Conservation (phyloP, 1,140 invertebrate species). For the Brachionus koreanus region DNA sequence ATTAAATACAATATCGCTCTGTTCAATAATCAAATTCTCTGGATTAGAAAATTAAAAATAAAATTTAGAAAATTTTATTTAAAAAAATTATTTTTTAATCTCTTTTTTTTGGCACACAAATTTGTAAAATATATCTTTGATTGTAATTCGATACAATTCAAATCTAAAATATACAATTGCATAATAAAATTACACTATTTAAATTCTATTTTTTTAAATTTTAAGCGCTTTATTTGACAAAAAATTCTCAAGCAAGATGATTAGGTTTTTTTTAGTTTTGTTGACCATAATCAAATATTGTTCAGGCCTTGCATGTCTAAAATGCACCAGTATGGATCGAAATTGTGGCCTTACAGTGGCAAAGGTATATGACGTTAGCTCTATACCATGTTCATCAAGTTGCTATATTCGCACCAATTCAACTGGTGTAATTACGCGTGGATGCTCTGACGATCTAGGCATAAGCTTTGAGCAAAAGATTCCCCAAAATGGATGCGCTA, state of each 20-base stretch:
- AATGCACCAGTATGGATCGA: background rate
- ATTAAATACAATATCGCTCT: background rate
- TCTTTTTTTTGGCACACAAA: background rate
- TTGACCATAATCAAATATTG: background rate
- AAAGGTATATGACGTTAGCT: background rate
- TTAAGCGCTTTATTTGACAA: background rate
- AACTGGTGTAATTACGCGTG: background rate
- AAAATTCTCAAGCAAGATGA: background rate
- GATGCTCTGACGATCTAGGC: background rate
- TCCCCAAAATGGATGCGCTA: constrained; percentile 5
- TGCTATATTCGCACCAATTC: constrained; percentile 18
- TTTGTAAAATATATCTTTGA: background rate
- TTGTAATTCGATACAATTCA: background rate
- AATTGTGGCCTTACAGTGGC: constrained; percentile 25
- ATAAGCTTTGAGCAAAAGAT: background rate
- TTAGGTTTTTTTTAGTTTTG: background rate
- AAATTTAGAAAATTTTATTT: background rate
- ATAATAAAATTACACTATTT: background rate
- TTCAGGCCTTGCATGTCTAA: background rate
- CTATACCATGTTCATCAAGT: background rate
- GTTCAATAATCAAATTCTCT: background rate
- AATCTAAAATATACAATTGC: background rate
- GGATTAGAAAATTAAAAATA: background rate
- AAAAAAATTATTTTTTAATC: background rate
- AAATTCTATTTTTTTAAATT: background rate